Evolutionary conservation across 35 echinoderm and acorn worm genomes (phyloP), one percentile per base, ranked within the genome.

Genomic region (Diadema setosum): DNA sequence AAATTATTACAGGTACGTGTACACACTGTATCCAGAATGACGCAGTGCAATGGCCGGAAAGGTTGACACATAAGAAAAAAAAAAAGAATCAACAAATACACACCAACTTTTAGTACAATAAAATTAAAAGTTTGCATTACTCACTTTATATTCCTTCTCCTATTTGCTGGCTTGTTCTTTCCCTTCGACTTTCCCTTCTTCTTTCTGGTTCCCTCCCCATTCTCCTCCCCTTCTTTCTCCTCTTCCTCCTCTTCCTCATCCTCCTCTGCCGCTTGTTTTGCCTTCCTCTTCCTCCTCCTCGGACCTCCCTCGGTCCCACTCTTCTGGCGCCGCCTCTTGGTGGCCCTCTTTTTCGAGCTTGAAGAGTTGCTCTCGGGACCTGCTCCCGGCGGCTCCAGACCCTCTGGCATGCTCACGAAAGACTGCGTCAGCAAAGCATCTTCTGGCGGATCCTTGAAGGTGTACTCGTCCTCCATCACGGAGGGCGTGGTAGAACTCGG

Each of bases 121-220:
- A 45, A 44, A 17, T 59, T 1, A n/a, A n/a, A n/a, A n/a, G n/a
- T n/a, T n/a, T n/a, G n/a, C n/a, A n/a, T n/a, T 21, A 76, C 83
- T 86, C 39, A 81, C 82, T 84, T 83, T n/a, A 90, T 84, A 49
- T 84, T 84, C 35, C 88, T 65, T 46, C 88, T 90, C 56, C 69
- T 40, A 14, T 87, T 65, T 86, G 33, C 39, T 16, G 82, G 67
- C 43, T 84, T 32, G 30, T 57, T 60, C 34, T 80, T 45, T 5
- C 46, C 39, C 36, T 65, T 92, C 17, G 59, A 24, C 36, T 61
- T 91, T 49, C 29, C 43, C 24, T 55, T 43, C 16, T 69, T 56
- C 36, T 41, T 81, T 33, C 64, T n/a, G 44, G 48, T 18, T 81
- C 73, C 73, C 36, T 74, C 93, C 82, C 64, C 30, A 81, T 81